Percentiles rank a stretch among this genome's conserved stretches.
These are phyloP conservation scores for Terebella lapidaria DNA, from an alignment of 2,888 invertebrate species.

Conservation along the genomic window DNA sequence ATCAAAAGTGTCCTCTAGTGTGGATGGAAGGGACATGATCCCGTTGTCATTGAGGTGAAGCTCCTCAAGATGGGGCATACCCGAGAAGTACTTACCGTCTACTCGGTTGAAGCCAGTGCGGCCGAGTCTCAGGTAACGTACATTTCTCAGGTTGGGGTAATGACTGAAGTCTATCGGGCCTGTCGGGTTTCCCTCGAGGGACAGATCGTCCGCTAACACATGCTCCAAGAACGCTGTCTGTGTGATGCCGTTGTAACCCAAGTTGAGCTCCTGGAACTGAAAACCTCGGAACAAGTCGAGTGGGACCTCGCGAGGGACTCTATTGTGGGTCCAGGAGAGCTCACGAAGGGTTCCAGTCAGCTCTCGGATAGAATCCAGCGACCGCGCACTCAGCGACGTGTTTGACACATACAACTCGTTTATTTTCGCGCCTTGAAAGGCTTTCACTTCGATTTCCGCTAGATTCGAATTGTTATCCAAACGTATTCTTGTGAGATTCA, in stretches of 20 bases:
- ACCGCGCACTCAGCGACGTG: constrained; percentile 11
- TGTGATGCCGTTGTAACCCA: constrained; percentile 14
- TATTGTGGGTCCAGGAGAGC: constrained; percentile 14
- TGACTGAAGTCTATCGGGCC: constrained; percentile 20
- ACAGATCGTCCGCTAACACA: constrained; percentile 8
- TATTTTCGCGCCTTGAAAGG: constrained; percentile 14
- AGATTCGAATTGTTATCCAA: constrained; percentile 14
- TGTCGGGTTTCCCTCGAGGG: constrained; percentile 19
- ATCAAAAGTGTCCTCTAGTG: constrained; percentile 10
- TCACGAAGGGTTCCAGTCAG: constrained; percentile 14
- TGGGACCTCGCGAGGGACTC: constrained; percentile 8
- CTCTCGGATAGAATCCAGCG: constrained; percentile 8
- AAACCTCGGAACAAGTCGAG: constrained; percentile 16
- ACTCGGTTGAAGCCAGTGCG: constrained; percentile 11
- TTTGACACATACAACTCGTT: constrained; percentile 11
- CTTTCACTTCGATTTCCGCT: constrained; percentile 15
- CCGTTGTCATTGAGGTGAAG: constrained; percentile 15
- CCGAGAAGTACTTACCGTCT: constrained; percentile 10
- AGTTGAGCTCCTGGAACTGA: constrained; percentile 10
- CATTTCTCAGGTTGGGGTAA: constrained; percentile 11
- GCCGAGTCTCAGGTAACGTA: constrained; percentile 13
- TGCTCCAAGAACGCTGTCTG: constrained; percentile 14
- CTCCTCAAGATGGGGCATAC: constrained; percentile 14
- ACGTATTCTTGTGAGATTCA: constrained; percentile 12
- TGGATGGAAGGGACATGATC: constrained; percentile 14